phyloP scores from a whole-genome alignment of 2,113 vertebrate genomes.

The Phaethon lepturus region DNA sequence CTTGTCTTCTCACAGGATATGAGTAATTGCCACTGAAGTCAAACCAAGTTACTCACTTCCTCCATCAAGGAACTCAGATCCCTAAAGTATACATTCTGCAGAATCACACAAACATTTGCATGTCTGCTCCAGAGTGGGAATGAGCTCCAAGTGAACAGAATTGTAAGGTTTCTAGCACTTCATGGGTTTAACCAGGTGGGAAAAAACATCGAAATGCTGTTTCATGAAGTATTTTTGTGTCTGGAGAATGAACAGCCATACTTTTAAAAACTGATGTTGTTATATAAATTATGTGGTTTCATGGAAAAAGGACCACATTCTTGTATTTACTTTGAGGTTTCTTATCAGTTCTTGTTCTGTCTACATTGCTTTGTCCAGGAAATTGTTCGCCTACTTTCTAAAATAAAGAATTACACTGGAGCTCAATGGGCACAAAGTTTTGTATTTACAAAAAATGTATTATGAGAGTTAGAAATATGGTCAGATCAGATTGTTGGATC shows the following conservation, averaged over 20 bases:
- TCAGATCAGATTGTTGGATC: not conserved
- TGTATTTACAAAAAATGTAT: not conserved
- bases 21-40: slow-evolving; percentile 46
- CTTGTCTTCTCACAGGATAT: slow-evolving; percentile 53
- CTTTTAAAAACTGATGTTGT: not conserved
- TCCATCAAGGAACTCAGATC: not conserved
- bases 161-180: not conserved
- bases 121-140: not conserved
- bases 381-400: not conserved
- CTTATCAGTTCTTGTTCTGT: not conserved
- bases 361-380: not conserved
- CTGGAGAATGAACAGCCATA: not conserved
- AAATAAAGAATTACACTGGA: not conserved
- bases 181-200: not conserved
- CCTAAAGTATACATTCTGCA: not conserved
- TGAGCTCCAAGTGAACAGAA: not conserved
- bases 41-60: slow-evolving; percentile 56
- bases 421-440: not conserved
- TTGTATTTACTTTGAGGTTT: not conserved
- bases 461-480: not conserved
- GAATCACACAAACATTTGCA: not conserved
- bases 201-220: not conserved
- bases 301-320: not conserved
- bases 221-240: not conserved
- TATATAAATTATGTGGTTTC: not conserved